Percentiles rank a stretch among this genome's conserved stretches.
Evolutionary conservation across 2,888 invertebrate species (phyloP).

Genomic region (Liodrosophila aerea): DNA sequence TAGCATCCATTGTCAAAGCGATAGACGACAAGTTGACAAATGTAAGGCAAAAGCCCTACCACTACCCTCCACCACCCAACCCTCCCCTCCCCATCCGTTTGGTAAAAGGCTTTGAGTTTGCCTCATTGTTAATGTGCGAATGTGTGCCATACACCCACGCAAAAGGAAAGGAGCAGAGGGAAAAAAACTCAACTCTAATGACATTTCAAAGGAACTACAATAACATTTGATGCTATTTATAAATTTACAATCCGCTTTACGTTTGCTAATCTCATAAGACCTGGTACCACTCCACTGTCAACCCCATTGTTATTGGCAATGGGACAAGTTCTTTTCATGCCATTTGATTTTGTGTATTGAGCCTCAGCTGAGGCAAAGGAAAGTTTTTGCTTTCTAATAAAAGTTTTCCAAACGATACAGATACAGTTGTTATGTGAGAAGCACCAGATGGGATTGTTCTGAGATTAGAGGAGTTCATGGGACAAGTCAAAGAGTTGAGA

Average conservation of each 20-base stretch:
- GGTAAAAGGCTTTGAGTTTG: slow-evolving; percentile 34
- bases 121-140: slow-evolving; percentile 45
- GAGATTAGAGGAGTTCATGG: slow-evolving; percentile 30
- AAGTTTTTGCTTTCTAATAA: slow-evolving; percentile 69
- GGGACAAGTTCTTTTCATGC: slow-evolving; percentile 40
- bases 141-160: slow-evolving; percentile 20
- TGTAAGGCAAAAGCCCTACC: slow-evolving; percentile 30
- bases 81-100: slow-evolving; percentile 1
- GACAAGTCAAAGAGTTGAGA: slow-evolving; percentile 12
- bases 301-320: slow-evolving; percentile 49
- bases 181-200: slow-evolving; percentile 45
- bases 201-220: slow-evolving; percentile 49
- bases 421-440: slow-evolving; percentile 47
- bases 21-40: slow-evolving; percentile 56
- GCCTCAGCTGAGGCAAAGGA: slow-evolving; percentile 28
- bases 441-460: slow-evolving; percentile 47
- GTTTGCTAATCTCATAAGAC: slow-evolving; percentile 67
- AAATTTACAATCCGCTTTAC: slow-evolving; percentile 70
- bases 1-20: slow-evolving; percentile 32
- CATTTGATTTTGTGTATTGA: slow-evolving; percentile 55
- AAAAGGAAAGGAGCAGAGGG: background rate
- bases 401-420: slow-evolving; percentile 49
- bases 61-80: slow-evolving; percentile 9
- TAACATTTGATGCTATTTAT: slow-evolving; percentile 71
- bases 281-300: slow-evolving; percentile 54